Evolutionary conservation across 2,113 vertebrate species (phyloP).

Genomic region (Ivindomyrus marchei): DNA sequence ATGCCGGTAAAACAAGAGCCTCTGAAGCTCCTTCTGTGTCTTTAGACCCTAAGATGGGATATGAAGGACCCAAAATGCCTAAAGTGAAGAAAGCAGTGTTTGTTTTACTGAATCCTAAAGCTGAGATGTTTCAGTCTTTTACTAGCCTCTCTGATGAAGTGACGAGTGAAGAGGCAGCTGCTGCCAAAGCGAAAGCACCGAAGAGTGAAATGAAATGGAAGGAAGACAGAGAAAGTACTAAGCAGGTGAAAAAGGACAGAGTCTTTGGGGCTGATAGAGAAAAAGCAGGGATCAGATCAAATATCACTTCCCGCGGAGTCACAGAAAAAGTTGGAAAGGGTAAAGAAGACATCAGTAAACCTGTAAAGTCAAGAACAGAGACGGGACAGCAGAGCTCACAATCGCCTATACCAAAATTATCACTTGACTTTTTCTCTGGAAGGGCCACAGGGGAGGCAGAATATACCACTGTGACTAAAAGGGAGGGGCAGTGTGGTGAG

Average conservation of each 20-base stretch:
- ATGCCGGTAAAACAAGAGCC: conserved; percentile 13
- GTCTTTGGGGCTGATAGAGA: conserved; percentile 25
- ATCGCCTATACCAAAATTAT: conserved; percentile 42
- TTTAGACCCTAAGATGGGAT: conserved; percentile 40
- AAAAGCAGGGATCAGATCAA: conserved; percentile 31
- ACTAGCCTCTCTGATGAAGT: conserved; percentile 24
- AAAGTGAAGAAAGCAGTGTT: conserved; percentile 62
- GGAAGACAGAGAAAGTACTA: conserved; percentile 37
- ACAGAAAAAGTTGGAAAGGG: conserved; percentile 40
- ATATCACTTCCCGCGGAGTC: conserved; percentile 46
- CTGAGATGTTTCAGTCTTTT: conserved; percentile 29
- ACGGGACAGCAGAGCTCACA: conserved; percentile 51
- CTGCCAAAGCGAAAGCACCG: conserved; percentile 43
- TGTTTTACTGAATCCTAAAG: conserved; percentile 54
- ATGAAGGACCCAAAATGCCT: conserved; percentile 54
- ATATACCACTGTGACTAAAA: background rate
- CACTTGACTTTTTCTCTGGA: conserved; percentile 46
- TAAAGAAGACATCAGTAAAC: conserved; percentile 18
- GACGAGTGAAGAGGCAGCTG: conserved; percentile 26
- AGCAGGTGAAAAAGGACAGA: conserved; percentile 37
- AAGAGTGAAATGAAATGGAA: conserved; percentile 57
- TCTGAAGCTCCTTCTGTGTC: conserved; percentile 28
- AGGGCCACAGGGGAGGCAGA: conserved; percentile 44
- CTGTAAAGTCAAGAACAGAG: conserved; percentile 55
- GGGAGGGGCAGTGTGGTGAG: background rate